A percentile compares a stretch with the other conserved stretches of the same genome.
These are phyloP conservation scores for Panurus biarmicus DNA, from an alignment of 2,113 vertebrate species.

Conservation along the genomic window DNA sequence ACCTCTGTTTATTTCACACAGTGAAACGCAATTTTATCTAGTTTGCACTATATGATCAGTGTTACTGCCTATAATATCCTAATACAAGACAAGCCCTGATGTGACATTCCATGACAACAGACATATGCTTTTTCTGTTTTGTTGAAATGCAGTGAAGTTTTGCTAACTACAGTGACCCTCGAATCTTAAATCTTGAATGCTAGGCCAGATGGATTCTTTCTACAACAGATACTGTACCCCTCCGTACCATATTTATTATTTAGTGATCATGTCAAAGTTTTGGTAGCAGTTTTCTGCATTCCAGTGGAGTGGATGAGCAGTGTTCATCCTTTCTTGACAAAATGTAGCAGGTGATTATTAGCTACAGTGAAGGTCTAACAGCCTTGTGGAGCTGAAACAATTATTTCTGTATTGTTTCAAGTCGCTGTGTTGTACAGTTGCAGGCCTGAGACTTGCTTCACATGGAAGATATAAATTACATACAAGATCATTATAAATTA, in stretches of 20 bases:
- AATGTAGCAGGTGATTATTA: slow-evolving; percentile 35
- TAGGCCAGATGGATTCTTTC: slow-evolving; percentile 59
- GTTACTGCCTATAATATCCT: slow-evolving; percentile 92
- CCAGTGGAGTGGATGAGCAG: slow-evolving; percentile 50
- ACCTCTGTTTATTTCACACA: slow-evolving; percentile 87
- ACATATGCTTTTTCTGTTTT: slow-evolving; percentile 56
- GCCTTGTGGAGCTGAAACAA: slow-evolving; percentile 42
- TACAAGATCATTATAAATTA: slow-evolving; percentile 9
- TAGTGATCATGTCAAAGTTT: slow-evolving; percentile 33
- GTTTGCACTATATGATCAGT: slow-evolving; percentile 98
- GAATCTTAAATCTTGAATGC: slow-evolving; percentile 50
- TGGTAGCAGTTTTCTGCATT: slow-evolving; percentile 56
- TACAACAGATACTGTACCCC: slow-evolving; percentile 52
- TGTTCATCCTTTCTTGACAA: slow-evolving; percentile 50
- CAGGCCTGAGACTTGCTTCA: slow-evolving; percentile 53
- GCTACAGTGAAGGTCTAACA: slow-evolving; percentile 16
- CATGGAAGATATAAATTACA: slow-evolving; percentile 18
- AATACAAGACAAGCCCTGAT: slow-evolving; percentile 75
- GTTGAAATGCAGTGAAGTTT: slow-evolving; percentile 67
- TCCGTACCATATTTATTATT: slow-evolving; percentile 51
- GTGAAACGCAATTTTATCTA: slow-evolving; percentile 86
- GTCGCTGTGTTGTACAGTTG: slow-evolving; percentile 19
- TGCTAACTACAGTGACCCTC: slow-evolving; percentile 63
- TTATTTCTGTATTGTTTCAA: slow-evolving; percentile 41
- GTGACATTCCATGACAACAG: slow-evolving; percentile 75